These are phyloP conservation scores for Palloptera scutellata DNA, from an alignment of 2,888 invertebrate genomes.

Conservation along the genomic window DNA sequence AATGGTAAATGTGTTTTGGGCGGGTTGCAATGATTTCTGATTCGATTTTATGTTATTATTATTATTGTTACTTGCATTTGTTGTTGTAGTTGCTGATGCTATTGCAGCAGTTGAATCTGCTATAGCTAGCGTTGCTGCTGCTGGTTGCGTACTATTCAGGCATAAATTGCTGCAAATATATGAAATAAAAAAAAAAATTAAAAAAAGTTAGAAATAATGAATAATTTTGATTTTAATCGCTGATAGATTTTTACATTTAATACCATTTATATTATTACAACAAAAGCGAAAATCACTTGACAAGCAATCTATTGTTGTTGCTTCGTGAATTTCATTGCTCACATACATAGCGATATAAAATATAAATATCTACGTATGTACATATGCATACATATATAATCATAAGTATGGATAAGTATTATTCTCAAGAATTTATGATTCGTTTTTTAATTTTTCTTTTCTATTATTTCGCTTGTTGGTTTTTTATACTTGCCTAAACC, in stretches of 20 bases:
- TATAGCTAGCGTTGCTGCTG: conserved; percentile 35
- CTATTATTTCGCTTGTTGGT: no score
- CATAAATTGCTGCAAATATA: conserved; percentile 19
- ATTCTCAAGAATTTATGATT: background rate
- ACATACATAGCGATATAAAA: conserved; percentile 4
- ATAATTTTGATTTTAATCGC: conserved; percentile 7
- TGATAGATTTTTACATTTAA: conserved; percentile 10
- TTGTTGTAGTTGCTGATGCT: conserved; percentile 33
- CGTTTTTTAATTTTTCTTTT: no score
- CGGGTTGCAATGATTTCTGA: background rate
- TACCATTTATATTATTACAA: no score
- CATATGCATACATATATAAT: background rate
- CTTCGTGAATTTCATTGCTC: conserved; percentile 3
- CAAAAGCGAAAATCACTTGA: no score
- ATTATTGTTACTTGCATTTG: conserved; percentile 42
- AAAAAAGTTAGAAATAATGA: background rate
- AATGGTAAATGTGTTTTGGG: conserved; percentile 57
- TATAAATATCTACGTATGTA: background rate
- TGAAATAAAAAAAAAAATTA: conserved; percentile 6
- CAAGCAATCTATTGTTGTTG: no score
- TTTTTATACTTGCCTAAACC: no score
- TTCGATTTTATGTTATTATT: background rate
- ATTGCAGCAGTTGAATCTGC: conserved; percentile 36
- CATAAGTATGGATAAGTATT: background rate
- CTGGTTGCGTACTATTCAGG: conserved; percentile 23